Evolutionary conservation across 2,113 vertebrate genomes (phyloP).

Genomic region (Apus apus): DNA sequence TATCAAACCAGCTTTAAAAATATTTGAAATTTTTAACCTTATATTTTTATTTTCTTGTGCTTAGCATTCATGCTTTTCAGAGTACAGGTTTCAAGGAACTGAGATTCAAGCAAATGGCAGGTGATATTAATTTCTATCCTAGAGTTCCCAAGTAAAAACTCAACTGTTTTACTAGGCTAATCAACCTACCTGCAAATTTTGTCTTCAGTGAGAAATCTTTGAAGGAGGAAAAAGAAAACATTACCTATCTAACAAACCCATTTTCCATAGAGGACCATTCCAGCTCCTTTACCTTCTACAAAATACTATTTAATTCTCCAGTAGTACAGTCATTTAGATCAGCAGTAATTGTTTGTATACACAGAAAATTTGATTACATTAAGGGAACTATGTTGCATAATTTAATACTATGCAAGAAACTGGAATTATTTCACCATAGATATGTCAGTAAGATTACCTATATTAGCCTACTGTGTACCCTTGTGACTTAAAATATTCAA

Average conservation of each 20-base stretch:
- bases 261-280: neutral
- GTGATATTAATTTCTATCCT: neutral
- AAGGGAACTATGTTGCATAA: neutral
- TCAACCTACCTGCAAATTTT: neutral
- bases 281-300: neutral
- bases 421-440: neutral
- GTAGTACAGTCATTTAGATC: neutral
- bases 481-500: neutral
- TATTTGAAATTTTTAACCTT: neutral
- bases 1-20: neutral
- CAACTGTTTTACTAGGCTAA: neutral
- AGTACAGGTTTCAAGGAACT: neutral
- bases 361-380: neutral
- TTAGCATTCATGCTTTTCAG: neutral
- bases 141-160: neutral
- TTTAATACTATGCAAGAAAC: neutral
- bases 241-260: neutral
- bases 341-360: neutral
- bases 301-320: neutral
- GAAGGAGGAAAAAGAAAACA: fast-evolving
- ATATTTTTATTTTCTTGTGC: neutral
- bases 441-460: neutral
- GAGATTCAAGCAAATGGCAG: neutral
- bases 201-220: neutral
- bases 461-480: neutral